Conservation (phyloP, 2,888 invertebrate species). For the Brachynemurus nebulosus region DNA sequence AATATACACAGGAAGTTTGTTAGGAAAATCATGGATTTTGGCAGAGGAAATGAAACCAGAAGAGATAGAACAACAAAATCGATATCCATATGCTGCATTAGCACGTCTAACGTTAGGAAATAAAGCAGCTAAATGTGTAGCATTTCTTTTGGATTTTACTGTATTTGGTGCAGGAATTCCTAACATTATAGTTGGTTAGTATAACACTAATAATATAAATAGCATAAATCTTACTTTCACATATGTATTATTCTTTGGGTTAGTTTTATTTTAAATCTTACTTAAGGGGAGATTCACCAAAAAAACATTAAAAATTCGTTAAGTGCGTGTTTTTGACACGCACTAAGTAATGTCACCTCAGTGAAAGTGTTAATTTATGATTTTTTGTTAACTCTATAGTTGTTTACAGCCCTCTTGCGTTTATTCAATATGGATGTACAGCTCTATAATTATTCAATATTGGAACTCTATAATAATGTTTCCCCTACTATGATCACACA, state of each 20-base stretch:
- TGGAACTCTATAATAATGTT: too few relatives aligned
- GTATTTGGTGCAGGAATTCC: slow-evolving; percentile 68
- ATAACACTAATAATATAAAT: too few relatives aligned
- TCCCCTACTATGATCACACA: too few relatives aligned
- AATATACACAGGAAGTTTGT: slow-evolving; percentile 65
- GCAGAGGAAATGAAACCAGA: slow-evolving; percentile 55
- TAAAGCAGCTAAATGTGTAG: slow-evolving; percentile 44
- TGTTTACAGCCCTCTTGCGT: too few relatives aligned
- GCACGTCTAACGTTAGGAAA: slow-evolving; percentile 65
- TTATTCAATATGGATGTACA: too few relatives aligned
- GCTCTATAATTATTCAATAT: too few relatives aligned
- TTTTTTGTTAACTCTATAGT: too few relatives aligned
- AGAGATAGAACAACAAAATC: slow-evolving; percentile 36
- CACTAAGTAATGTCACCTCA: too few relatives aligned
- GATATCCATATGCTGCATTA: slow-evolving; percentile 74
- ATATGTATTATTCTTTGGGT: slow-evolving; percentile 5
- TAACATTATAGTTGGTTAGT: slow-evolving; percentile 60
- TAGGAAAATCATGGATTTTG: slow-evolving; percentile 71
- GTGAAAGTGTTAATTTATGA: too few relatives aligned
- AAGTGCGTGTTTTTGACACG: too few relatives aligned
- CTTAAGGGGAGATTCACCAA: too few relatives aligned
- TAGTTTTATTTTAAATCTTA: neutral
- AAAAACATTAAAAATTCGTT: too few relatives aligned
- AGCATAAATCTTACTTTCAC: slow-evolving; percentile 4
- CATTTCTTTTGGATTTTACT: slow-evolving; percentile 55